Evolutionary conservation across 2,888 invertebrate genomes (phyloP).

Genomic region (Sinopyrophorus schimmeli): DNA sequence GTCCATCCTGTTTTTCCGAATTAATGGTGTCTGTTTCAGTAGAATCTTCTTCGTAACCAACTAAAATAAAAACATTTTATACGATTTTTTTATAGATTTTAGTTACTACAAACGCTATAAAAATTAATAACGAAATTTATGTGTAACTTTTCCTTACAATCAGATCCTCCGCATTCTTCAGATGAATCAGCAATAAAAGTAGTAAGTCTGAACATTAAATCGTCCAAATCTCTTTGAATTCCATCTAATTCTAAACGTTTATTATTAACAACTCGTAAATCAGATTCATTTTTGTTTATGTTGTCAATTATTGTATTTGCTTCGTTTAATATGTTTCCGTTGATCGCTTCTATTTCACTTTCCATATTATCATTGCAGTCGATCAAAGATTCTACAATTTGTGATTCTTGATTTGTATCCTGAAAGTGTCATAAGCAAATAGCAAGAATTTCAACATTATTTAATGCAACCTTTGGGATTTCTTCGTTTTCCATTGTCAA

Average conservation of each 20-base stretch:
- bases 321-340: background rate
- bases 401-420: too few relatives aligned
- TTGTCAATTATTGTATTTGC: background rate
- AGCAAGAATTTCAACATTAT: too few relatives aligned
- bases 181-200: conserved; percentile 28
- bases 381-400: too few relatives aligned
- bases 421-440: too few relatives aligned
- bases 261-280: background rate
- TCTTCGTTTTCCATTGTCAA: too few relatives aligned
- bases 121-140: too few relatives aligned
- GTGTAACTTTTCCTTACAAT: too few relatives aligned
- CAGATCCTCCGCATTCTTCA: conserved; percentile 7
- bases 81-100: too few relatives aligned
- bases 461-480: too few relatives aligned
- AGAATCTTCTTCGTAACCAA: background rate
- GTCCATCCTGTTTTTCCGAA: conserved; percentile 37
- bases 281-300: background rate
- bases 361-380: too few relatives aligned
- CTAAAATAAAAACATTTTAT: too few relatives aligned
- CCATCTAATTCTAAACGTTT: conserved; percentile 23
- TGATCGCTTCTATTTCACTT: background rate
- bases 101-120: too few relatives aligned
- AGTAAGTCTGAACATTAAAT: conserved; percentile 30
- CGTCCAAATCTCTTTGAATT: conserved; percentile 33
- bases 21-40: conserved; percentile 9